Conservation (phyloP, 35 echinoderm and acorn worm species). For the Heliocidaris erythrogramma region DNA sequence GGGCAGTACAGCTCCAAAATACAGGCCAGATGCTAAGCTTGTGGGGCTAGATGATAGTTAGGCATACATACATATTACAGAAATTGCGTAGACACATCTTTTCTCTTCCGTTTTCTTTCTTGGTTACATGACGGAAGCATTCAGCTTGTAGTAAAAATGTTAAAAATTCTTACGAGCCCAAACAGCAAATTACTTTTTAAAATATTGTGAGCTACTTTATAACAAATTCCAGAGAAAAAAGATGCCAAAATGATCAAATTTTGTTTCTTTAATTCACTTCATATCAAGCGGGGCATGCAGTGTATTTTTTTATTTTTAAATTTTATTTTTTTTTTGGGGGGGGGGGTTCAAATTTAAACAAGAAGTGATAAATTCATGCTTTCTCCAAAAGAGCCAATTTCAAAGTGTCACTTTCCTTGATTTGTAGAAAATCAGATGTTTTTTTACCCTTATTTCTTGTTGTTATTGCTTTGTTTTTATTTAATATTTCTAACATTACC, state of each 20-base stretch:
- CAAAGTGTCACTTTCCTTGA: too few relatives aligned
- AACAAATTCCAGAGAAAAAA: neutral
- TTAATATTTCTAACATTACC: neutral
- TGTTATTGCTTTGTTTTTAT: neutral
- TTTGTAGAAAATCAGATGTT: too few relatives aligned
- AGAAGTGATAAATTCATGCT: neutral
- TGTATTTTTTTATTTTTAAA: neutral
- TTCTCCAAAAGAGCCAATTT: neutral
- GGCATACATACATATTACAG: conserved; percentile 38
- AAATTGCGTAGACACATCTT: neutral
- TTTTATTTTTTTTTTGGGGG: too few relatives aligned
- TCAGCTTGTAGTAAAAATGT: too few relatives aligned
- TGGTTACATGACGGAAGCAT: neutral
- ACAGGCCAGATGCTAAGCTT: conserved; percentile 46
- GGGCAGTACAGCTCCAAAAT: conserved; percentile 30
- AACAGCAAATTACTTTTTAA: neutral
- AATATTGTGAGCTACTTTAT: neutral
- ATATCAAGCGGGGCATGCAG: neutral
- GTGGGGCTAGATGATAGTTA: conserved; percentile 47
- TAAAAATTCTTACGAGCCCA: too few relatives aligned
- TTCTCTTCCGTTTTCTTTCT: neutral
- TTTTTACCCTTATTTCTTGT: too few relatives aligned
- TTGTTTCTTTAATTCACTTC: neutral
- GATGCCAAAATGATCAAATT: neutral
- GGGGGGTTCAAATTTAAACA: neutral